Evolutionary conservation across 1,140 invertebrate species (phyloP).

Genomic region (Aphis gossypii): DNA sequence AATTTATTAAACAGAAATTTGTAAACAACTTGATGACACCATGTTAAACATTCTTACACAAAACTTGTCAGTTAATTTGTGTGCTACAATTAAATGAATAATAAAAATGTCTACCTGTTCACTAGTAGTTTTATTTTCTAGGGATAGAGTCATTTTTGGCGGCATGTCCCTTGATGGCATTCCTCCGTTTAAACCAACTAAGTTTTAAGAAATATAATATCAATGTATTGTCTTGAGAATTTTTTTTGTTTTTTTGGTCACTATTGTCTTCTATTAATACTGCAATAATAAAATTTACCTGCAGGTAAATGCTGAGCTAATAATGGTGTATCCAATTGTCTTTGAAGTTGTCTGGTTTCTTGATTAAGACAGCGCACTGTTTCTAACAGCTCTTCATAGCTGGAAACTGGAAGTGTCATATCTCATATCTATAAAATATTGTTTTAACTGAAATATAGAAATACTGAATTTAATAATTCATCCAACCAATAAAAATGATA

Average conservation of each 20-base stretch:
- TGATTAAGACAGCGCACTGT: constrained; percentile 67
- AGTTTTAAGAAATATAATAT: neutral
- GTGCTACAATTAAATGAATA: neutral
- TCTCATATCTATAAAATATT: constrained; percentile 55
- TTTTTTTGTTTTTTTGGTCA: neutral
- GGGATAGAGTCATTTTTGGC: constrained; percentile 24
- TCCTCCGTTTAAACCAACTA: constrained; percentile 6
- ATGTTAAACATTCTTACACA: constrained; percentile 44
- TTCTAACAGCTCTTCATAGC: constrained; percentile 68
- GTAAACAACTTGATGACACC: neutral
- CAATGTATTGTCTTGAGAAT: neutral
- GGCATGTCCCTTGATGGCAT: constrained; percentile 6
- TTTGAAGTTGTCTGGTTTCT: constrained; percentile 64
- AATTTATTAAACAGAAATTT: neutral
- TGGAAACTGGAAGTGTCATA: constrained; percentile 68
- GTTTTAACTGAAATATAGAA: constrained; percentile 27
- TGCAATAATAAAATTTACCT: neutral
- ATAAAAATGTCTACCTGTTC: constrained; percentile 29
- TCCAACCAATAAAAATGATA: neutral
- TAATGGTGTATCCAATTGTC: constrained; percentile 61
- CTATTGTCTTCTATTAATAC: neutral
- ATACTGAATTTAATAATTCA: neutral
- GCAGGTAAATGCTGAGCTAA: neutral
- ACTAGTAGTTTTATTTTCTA: constrained; percentile 12
- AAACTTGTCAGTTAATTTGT: neutral